phyloP scores from a whole-genome alignment of 2,888 invertebrate genomes.

The Callosobruchus maculatus region DNA sequence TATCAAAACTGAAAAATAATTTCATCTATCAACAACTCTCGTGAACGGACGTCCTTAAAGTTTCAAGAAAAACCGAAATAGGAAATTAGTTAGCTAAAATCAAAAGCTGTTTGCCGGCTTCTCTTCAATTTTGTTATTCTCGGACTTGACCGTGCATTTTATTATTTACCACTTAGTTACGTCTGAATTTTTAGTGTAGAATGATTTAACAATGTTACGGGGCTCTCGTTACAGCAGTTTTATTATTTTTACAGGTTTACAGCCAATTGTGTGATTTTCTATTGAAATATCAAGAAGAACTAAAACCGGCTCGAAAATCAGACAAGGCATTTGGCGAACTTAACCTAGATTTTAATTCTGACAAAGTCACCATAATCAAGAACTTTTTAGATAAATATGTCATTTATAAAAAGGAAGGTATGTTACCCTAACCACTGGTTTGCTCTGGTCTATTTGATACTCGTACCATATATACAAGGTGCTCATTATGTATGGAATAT shows the following conservation, averaged over 20 bases:
- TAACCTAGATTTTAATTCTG: neutral
- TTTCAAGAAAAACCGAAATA: too few species aligned
- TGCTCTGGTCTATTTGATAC: neutral
- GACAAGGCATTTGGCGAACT: neutral
- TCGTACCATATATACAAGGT: too few species aligned
- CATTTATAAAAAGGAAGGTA: neutral
- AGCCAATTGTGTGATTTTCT: neutral
- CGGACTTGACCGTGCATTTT: too few species aligned
- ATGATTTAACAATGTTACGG: neutral
- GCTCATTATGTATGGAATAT: too few species aligned
- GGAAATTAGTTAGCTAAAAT: too few species aligned
- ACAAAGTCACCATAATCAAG: neutral
- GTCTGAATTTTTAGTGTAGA: too few species aligned
- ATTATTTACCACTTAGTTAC: too few species aligned
- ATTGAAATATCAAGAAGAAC: neutral
- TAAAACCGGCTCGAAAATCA: neutral
- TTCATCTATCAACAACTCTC: too few species aligned
- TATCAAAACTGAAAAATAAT: too few species aligned
- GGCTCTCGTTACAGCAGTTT: neutral
- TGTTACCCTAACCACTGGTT: neutral
- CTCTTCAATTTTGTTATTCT: too few species aligned
- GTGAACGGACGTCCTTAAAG: too few species aligned
- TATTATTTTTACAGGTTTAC: neutral
- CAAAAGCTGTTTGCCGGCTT: too few species aligned
- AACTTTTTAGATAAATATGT: neutral